A percentile compares a stretch with the other conserved stretches of the same genome.
Conservation (phyloP, 2,888 invertebrate species). For the Sphaeridia pumilis region DNA sequence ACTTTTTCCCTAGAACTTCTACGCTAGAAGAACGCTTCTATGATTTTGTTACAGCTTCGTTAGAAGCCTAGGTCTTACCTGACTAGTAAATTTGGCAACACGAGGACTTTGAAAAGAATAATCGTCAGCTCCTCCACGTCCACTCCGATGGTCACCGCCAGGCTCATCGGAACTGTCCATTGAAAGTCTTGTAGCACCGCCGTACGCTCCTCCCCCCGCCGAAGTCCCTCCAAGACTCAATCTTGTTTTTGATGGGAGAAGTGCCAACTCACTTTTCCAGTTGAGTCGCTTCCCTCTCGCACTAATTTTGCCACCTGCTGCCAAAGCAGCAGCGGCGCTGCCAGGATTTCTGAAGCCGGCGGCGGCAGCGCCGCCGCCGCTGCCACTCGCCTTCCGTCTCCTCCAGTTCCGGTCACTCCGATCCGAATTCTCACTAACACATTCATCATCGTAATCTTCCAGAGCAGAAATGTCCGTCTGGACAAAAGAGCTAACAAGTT, state of each 20-base stretch:
- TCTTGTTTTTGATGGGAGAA: conserved; percentile 34
- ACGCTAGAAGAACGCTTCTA: no score
- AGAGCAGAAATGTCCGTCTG: conserved; percentile 36
- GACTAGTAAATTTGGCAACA: conserved; percentile 36
- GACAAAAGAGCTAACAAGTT: conserved; percentile 27
- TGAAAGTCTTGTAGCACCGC: conserved; percentile 1
- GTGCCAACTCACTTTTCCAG: conserved; percentile 35
- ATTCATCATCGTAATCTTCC: conserved; percentile 15
- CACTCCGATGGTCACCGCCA: neutral
- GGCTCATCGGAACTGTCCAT: no score
- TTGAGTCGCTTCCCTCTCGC: conserved; percentile 32
- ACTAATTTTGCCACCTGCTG: conserved; percentile 21
- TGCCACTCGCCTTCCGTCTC: conserved; percentile 4
- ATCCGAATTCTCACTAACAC: conserved; percentile 6
- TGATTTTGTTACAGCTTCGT: no score
- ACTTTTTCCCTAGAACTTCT: no score
- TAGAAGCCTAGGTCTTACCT: no score
- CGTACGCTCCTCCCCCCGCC: no score
- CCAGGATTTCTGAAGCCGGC: neutral
- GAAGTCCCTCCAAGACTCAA: conserved; percentile 18
- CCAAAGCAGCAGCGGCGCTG: neutral
- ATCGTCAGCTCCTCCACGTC: conserved; percentile 10
- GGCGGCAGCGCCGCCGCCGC: no score
- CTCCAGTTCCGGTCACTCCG: conserved; percentile 10
- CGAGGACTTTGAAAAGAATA: conserved; percentile 27